Base-by-base conservation (phyloP, 2,888 invertebrate genomes). In the Rhogogaster chlorosoma region DNA sequence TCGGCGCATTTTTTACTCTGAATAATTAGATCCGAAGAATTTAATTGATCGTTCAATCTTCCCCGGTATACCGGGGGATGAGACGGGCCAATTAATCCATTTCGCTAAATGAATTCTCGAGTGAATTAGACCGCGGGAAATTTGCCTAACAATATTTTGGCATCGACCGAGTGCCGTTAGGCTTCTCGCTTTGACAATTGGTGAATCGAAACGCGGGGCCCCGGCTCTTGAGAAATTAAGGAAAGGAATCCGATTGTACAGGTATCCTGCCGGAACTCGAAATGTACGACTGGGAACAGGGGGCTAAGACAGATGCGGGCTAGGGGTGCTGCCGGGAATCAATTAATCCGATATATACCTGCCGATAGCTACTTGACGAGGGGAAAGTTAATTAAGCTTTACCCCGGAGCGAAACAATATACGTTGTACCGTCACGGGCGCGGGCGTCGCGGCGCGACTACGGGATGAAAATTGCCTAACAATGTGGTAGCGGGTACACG, bases 311-410 rank as follows among this genome's bases (percentile, higher is more conserved):
- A 67, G 67, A 32, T 67, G 18, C 29, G 4, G 22, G 26, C 61
- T n/a, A 61, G 18, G 67, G 67, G 32, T 38, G 38, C 42, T 4
- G 3, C 26, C 7, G 49, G n/a, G 53, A 77, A 77, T 77, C 77
- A 77, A 77, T 77, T 77, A 77, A 53, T 77, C 32, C n/a, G 32
- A 77, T 77, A 77, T 77, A 77, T n/a, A 77, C 77, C 53, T 29
- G 49, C 45, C 77, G 77, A 77, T 77, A 77, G 49, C 26, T 77
- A 77, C 49, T 53, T 77, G 77, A 49, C 77, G 77, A 77, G 77
- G 77, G 77, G 77, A 77, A 77, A 77, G 77, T 77, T 77, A 77
- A 77, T 77, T 77, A 77, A 77, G 77, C 77, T 77, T 77, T 77
- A 15, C 53, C 77, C 45, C 42, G 42, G 73, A 22, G 42, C 42